A percentile compares a stretch with the other conserved stretches of the same genome.
phyloP scores from a whole-genome alignment of 1,140 invertebrate species.

The Mya arenaria region DNA sequence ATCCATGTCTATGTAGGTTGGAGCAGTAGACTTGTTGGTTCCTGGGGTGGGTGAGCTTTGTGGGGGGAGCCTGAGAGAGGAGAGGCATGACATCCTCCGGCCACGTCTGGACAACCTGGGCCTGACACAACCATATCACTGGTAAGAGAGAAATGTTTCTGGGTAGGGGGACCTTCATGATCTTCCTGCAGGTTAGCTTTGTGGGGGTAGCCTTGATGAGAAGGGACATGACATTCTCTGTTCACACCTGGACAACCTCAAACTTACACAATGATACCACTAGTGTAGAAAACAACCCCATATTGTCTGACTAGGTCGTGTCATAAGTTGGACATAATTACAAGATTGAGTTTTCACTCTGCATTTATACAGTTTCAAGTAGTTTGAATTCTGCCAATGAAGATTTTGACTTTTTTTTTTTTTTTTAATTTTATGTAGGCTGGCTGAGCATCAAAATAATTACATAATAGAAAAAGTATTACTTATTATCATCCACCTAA shows the following conservation, averaged over 20 bases:
- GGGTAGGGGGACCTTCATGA: conserved; percentile 93
- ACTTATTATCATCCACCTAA: too few species aligned
- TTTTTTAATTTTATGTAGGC: too few species aligned
- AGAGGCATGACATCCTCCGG: conserved; percentile 87
- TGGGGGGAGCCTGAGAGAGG: conserved; percentile 96
- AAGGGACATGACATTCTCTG: conserved; percentile 87
- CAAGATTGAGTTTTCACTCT: too few species aligned
- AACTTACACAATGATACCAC: conserved; percentile 82
- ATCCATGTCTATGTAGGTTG: conserved; percentile 84
- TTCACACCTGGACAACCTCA: conserved; percentile 72
- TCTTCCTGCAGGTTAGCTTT: conserved; percentile 94
- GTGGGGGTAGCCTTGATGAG: conserved; percentile 96
- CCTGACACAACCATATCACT: conserved; percentile 84
- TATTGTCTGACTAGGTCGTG: too few species aligned
- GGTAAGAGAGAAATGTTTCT: too few species aligned
- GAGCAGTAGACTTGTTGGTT: conserved; percentile 93
- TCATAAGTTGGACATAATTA: too few species aligned
- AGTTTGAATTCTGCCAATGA: too few species aligned
- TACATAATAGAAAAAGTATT: too few species aligned
- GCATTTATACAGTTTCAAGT: too few species aligned
- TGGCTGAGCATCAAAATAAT: too few species aligned
- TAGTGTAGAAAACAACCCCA: too few species aligned
- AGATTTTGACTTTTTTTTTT: too few species aligned
- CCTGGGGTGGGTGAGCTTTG: conserved; percentile 95
- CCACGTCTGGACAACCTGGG: conserved; percentile 73